These are phyloP conservation scores for Danaus chrysippus DNA, from an alignment of 2,888 invertebrate genomes.

Conservation along the genomic window DNA sequence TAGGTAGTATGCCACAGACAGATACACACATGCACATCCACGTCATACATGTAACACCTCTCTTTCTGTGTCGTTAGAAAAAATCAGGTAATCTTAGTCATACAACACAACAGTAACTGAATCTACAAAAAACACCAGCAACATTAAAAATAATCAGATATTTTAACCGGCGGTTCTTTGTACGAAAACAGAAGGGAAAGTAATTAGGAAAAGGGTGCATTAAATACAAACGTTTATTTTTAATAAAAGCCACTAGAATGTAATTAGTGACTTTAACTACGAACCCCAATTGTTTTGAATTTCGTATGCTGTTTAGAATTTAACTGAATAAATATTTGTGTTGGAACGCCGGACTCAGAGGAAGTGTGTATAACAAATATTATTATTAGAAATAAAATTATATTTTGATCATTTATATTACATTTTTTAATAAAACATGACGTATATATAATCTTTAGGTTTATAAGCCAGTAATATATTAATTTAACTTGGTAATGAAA, in stretches of 20 bases:
- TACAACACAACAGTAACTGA: neutral
- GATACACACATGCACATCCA: neutral
- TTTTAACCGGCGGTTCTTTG: neutral
- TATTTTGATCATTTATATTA: too few relatives aligned
- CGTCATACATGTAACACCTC: neutral
- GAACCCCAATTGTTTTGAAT: slow-evolving; percentile 13
- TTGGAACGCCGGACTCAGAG: too few relatives aligned
- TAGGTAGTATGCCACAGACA: neutral
- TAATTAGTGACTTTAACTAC: slow-evolving; percentile 19
- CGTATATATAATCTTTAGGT: too few relatives aligned
- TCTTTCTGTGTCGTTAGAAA: neutral
- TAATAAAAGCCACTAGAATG: slow-evolving; percentile 17
- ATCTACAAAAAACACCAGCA: neutral
- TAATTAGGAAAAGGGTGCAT: slow-evolving; percentile 22
- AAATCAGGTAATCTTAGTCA: neutral
- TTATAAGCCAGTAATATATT: too few relatives aligned
- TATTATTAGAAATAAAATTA: too few relatives aligned
- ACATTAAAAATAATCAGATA: neutral
- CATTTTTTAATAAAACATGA: too few relatives aligned
- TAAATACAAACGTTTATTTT: slow-evolving; percentile 19
- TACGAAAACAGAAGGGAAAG: slow-evolving; percentile 7
- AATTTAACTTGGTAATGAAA: too few relatives aligned
- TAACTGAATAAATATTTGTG: neutral
- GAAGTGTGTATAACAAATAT: too few relatives aligned
- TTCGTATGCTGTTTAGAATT: neutral